Percentiles rank a stretch among this genome's conserved stretches.
These are phyloP conservation scores for Actinostola sp. DNA, from an alignment of 92 coral and sea anemone genomes.

Conservation along the genomic window DNA sequence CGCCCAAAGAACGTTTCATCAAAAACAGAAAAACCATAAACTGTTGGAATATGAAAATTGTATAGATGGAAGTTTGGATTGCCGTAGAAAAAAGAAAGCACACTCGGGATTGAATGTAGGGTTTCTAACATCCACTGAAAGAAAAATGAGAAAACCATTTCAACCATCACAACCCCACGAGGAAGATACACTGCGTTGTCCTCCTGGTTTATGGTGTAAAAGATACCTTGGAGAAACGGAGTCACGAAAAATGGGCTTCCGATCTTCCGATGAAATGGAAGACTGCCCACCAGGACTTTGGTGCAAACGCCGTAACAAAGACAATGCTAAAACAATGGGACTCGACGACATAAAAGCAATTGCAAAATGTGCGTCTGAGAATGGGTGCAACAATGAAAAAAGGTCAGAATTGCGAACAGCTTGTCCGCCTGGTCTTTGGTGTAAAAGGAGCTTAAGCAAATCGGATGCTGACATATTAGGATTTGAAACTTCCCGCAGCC, in stretches of 20 bases:
- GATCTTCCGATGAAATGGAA: background rate
- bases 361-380: too few species aligned
- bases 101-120: too few species aligned
- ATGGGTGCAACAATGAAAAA: too few species aligned
- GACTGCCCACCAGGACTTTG: conserved; percentile 47
- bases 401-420: background rate
- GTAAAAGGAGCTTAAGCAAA: conserved; percentile 6
- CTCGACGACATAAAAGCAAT: too few species aligned
- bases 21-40: too few species aligned
- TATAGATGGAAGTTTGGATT: too few species aligned
- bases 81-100: too few species aligned
- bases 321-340: too few species aligned
- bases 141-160: background rate
- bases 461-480: background rate
- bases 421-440: conserved; percentile 47
- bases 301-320: conserved; percentile 43
- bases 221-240: background rate
- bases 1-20: background rate
- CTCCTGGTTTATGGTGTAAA: conserved; percentile 67
- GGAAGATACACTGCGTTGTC: conserved; percentile 1
- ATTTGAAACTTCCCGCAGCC: background rate
- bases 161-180: background rate
- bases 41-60: too few species aligned
- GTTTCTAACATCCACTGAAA: background rate
- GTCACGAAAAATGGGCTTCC: conserved; percentile 19